Conservation (phyloP, 2,888 invertebrate genomes). For the Nysson spinosus region DNA sequence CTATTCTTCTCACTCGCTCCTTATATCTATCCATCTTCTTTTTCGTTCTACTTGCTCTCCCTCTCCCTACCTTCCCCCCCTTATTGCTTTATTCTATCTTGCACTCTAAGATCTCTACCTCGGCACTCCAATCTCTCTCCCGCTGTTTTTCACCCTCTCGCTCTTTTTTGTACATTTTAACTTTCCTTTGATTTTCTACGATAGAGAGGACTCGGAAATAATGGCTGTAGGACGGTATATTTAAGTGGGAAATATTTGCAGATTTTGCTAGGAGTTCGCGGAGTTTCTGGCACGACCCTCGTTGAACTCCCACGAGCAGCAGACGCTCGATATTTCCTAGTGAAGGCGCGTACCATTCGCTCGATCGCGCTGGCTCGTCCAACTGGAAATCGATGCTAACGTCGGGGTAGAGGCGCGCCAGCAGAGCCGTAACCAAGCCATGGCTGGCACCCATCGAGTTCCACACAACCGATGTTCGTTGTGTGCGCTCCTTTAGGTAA, state of each 20-base stretch:
- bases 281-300: conserved; percentile 48
- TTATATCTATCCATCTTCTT: not conserved
- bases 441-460: conserved; percentile 38
- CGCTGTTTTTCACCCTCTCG: not conserved
- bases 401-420: conserved; percentile 64
- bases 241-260: conserved; percentile 49
- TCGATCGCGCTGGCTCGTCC: conserved; percentile 68
- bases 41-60: not conserved
- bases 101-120: not conserved
- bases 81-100: conserved; percentile 2
- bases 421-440: conserved; percentile 61
- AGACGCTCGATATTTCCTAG: conserved; percentile 50
- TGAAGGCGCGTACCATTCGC: conserved; percentile 56
- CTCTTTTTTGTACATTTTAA: not conserved
- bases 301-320: conserved; percentile 48
- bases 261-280: conserved; percentile 16
- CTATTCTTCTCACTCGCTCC: conserved; percentile 19
- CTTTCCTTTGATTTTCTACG: conserved; percentile 1
- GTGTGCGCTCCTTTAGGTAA: conserved; percentile 12
- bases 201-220: conserved; percentile 27
- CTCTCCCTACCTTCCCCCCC: not conserved
- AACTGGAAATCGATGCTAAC: conserved; percentile 75
- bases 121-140: too few species aligned
- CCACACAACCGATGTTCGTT: not conserved
- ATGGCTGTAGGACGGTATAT: conserved; percentile 52